Conservation (phyloP, 1,140 invertebrate genomes). For the Drosophila murphyi region DNA sequence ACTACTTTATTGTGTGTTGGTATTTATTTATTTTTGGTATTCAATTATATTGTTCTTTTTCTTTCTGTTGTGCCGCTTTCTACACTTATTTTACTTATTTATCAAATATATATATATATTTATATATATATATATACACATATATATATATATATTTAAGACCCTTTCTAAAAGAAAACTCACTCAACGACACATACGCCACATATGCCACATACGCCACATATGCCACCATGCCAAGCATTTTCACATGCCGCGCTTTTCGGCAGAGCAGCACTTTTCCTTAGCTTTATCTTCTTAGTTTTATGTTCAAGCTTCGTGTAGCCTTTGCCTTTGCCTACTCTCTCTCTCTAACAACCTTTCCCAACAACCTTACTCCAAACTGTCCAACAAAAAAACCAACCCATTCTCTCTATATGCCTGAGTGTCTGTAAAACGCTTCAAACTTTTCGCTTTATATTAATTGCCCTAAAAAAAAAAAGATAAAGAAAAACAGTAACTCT, state of each 20-base stretch:
- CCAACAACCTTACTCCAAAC: conserved; percentile 1
- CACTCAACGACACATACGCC: conserved; percentile 15
- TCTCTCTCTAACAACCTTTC: background rate
- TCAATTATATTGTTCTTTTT: conserved; percentile 38
- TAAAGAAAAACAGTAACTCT: conserved; percentile 13
- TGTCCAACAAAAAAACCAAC: conserved; percentile 3
- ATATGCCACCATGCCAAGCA: conserved; percentile 15
- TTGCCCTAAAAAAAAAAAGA: conserved; percentile 18
- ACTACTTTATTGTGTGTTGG: conserved; percentile 77
- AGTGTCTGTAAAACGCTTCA: conserved; percentile 24
- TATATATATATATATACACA: conserved; percentile 27
- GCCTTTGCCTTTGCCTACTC: conserved; percentile 5
- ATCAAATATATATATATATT: conserved; percentile 28
- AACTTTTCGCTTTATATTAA: conserved; percentile 33
- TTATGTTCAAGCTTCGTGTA: conserved; percentile 20
- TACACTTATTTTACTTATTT: conserved; percentile 27
- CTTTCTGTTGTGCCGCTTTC: conserved; percentile 73
- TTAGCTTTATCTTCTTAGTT: conserved; percentile 17
- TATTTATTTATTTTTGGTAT: conserved; percentile 67
- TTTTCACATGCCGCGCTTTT: conserved; percentile 53
- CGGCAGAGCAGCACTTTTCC: conserved; percentile 51
- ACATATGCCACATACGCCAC: conserved; percentile 9
- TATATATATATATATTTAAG: conserved; percentile 36
- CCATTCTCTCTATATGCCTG: conserved; percentile 27
- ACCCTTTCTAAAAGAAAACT: conserved; percentile 22